Percentiles rank a stretch among this genome's conserved stretches.
These are phyloP conservation scores for Bovichtus diacanthus DNA, from an alignment of 2,797 vertebrate species.

Conservation along the genomic window DNA sequence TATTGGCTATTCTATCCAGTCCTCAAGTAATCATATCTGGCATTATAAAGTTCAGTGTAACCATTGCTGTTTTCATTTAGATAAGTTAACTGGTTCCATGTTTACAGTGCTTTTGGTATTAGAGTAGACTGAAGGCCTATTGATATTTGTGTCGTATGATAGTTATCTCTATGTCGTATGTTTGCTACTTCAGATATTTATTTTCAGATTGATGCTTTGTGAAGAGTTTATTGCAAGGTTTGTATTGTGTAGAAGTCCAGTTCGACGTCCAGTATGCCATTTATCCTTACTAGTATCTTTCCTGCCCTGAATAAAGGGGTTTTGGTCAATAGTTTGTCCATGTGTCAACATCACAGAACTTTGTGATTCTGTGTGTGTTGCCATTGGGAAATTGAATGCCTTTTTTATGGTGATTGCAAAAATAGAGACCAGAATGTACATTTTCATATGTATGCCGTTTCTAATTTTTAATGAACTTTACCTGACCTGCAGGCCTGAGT, in stretches of 20 bases:
- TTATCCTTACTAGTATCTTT: not conserved
- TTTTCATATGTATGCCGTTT: not conserved
- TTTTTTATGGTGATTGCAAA: not conserved
- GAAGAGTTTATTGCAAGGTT: not conserved
- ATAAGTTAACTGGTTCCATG: not conserved
- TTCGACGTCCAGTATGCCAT: not conserved
- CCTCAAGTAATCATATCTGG: conserved; percentile 7
- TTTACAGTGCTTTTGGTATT: not conserved
- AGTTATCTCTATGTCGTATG: not conserved
- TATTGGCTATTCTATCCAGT: too few relatives aligned
- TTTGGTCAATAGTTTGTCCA: not conserved
- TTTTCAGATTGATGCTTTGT: not conserved
- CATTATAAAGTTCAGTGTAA: not conserved
- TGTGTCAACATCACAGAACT: not conserved
- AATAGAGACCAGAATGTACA: not conserved
- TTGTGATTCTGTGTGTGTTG: not conserved
- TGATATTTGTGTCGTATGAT: not conserved
- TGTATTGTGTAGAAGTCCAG: not conserved
- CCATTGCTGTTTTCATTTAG: conserved; percentile 13
- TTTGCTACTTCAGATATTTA: not conserved
- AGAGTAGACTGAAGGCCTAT: conserved; percentile 9
- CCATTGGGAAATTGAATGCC: not conserved
- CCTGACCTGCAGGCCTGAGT: not conserved
- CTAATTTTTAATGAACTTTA: not conserved
- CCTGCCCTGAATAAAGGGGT: not conserved